phyloP scores from a whole-genome alignment of 1,140 invertebrate genomes.

The Camponotus pennsylvanicus region DNA sequence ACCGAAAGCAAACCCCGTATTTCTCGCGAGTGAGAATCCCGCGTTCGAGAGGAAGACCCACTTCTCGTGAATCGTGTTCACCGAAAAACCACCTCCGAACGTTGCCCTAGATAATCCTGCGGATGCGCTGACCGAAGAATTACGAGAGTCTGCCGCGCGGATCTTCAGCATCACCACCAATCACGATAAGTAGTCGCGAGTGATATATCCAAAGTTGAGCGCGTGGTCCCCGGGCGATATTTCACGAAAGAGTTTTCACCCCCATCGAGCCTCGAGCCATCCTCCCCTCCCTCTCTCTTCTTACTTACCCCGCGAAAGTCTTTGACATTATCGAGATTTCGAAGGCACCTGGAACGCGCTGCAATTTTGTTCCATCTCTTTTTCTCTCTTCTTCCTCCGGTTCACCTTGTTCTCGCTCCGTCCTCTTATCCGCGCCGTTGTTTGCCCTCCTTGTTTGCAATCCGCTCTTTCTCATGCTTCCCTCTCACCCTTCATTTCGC shows the following conservation, averaged over 20 bases:
- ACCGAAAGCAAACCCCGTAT: neutral
- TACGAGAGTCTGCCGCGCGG: conserved; percentile 51
- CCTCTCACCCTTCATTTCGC: conserved; percentile 56
- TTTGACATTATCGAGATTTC: conserved; percentile 77
- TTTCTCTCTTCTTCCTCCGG: neutral
- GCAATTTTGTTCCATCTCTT: conserved; percentile 68
- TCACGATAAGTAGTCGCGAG: conserved; percentile 77
- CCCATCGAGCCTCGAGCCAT: neutral
- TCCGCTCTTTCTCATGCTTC: neutral
- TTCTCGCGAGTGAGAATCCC: conserved; percentile 7
- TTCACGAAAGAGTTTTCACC: conserved; percentile 70
- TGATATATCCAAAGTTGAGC: conserved; percentile 78
- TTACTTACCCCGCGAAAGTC: conserved; percentile 31
- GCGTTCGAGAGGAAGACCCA: conserved; percentile 29
- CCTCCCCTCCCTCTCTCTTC: neutral
- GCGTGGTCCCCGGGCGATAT: conserved; percentile 72
- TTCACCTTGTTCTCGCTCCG: conserved; percentile 12
- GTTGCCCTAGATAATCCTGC: conserved; percentile 27
- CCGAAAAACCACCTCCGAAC: conserved; percentile 43
- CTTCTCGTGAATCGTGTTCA: conserved; percentile 52
- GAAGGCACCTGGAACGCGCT: conserved; percentile 64
- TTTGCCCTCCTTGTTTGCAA: conserved; percentile 59
- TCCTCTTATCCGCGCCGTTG: conserved; percentile 38
- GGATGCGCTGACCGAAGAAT: conserved; percentile 61
- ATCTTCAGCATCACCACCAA: neutral